A percentile compares a stretch with the other conserved stretches of the same genome.
Conservation (phyloP, 2,888 invertebrate genomes). For the Diarsia mendica region DNA sequence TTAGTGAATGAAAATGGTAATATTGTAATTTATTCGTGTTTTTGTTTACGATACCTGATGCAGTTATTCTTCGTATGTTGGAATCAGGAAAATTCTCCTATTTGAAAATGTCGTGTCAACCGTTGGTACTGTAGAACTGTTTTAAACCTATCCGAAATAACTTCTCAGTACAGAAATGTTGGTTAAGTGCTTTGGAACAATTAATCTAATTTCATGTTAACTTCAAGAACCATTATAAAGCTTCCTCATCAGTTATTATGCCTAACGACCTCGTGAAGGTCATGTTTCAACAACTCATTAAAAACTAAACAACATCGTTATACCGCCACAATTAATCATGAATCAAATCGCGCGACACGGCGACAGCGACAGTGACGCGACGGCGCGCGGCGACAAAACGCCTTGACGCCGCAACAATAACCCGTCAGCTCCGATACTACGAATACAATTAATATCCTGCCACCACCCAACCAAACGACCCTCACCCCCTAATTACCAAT, state of each 20-base stretch:
- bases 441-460: constrained; percentile 73
- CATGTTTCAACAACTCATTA: constrained; percentile 57
- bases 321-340: constrained; percentile 60
- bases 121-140: not conserved
- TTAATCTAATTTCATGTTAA: constrained; percentile 17
- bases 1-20: not conserved
- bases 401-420: constrained; percentile 72
- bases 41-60: not conserved
- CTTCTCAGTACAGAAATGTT: not conserved
- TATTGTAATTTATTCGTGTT: not conserved
- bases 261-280: constrained; percentile 46
- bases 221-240: constrained; percentile 6
- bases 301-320: constrained; percentile 66
- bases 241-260: constrained; percentile 21
- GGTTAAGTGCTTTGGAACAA: constrained; percentile 2
- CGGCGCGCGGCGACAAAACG: constrained; percentile 71
- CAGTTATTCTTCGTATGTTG: not conserved
- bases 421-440: constrained; percentile 71
- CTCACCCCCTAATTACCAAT: constrained; percentile 48
- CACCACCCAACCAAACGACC: constrained; percentile 59
- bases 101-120: not conserved
- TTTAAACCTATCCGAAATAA: not conserved
- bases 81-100: not conserved
- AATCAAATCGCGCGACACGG: constrained; percentile 59
- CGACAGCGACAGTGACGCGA: constrained; percentile 62